phyloP scores from a whole-genome alignment of 2,888 invertebrate species.

The Hyposoter dolosus region DNA sequence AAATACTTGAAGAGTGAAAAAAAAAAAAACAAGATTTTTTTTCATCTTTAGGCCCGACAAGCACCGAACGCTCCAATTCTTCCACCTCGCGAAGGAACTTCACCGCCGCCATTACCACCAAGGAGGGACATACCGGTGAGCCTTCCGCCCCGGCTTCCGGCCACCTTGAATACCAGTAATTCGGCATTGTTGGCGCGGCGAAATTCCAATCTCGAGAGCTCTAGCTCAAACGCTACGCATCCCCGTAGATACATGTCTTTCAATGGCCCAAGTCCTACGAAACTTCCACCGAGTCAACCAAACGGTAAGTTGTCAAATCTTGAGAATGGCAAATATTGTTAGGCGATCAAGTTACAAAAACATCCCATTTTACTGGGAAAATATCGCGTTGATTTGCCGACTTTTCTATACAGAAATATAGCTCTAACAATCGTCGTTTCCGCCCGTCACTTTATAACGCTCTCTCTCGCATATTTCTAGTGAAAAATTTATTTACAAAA shows the following conservation, averaged over 20 bases:
- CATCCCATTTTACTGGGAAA: no score
- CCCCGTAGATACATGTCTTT: constrained; percentile 83
- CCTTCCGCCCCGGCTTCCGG: constrained; percentile 80
- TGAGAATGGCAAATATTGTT: no score
- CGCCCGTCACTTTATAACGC: no score
- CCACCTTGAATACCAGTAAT: constrained; percentile 79
- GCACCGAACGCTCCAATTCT: constrained; percentile 89
- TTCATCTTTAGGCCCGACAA: constrained; percentile 85
- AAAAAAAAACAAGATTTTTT: constrained; percentile 19
- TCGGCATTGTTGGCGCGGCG: constrained; percentile 82
- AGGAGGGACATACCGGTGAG: constrained; percentile 82
- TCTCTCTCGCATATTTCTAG: no score
- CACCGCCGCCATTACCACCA: constrained; percentile 89
- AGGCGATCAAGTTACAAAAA: no score
- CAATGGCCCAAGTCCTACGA: constrained; percentile 83
- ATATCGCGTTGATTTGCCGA: no score
- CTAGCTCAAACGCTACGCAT: constrained; percentile 73
- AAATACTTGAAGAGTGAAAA: neutral
- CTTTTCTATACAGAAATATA: no score
- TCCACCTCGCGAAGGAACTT: constrained; percentile 89
- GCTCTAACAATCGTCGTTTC: no score
- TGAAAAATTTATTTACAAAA: no score
- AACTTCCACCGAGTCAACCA: constrained; percentile 81
- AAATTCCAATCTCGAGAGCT: constrained; percentile 82
- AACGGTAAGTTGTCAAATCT: constrained; percentile 77